phyloP scores from a whole-genome alignment of 2,888 invertebrate species.

The Aelia acuminata region DNA sequence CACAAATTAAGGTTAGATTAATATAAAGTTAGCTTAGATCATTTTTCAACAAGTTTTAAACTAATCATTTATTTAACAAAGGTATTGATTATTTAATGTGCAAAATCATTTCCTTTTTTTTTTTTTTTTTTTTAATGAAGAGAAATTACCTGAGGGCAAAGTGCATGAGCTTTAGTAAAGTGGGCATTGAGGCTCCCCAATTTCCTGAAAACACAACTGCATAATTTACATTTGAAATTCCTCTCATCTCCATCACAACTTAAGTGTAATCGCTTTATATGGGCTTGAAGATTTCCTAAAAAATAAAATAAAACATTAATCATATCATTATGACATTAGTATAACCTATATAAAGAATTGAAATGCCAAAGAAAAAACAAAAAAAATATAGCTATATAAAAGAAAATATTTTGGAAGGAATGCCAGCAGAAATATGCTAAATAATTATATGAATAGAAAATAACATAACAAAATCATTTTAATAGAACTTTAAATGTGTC shows the following conservation, averaged over 20 bases:
- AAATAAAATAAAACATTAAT: slow-evolving; percentile 43
- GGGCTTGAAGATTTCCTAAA: slow-evolving; percentile 74
- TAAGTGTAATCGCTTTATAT: slow-evolving; percentile 76
- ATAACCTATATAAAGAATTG: background rate
- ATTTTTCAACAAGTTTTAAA: too few species aligned
- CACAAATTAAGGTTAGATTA: too few species aligned
- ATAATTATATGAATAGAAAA: background rate
- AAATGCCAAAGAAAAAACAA: background rate
- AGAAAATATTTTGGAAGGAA: background rate
- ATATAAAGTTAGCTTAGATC: too few species aligned
- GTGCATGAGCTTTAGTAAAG: slow-evolving; percentile 75
- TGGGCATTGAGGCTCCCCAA: slow-evolving; percentile 79
- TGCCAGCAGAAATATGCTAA: background rate
- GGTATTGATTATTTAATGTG: too few species aligned
- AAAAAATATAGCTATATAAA: too few species aligned
- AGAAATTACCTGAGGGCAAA: slow-evolving; percentile 47
- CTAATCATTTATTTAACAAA: too few species aligned
- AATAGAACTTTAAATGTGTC: background rate
- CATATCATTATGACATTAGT: background rate
- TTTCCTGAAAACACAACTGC: slow-evolving; percentile 78
- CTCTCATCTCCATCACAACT: slow-evolving; percentile 72
- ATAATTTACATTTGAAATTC: slow-evolving; percentile 76
- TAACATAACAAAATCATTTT: background rate
- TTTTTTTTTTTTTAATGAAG: background rate
- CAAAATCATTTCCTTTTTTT: too few species aligned